A percentile compares a stretch with the other conserved stretches of the same genome.
Conservation (phyloP, 2,888 invertebrate genomes). For the Tenthredo amoena region DNA sequence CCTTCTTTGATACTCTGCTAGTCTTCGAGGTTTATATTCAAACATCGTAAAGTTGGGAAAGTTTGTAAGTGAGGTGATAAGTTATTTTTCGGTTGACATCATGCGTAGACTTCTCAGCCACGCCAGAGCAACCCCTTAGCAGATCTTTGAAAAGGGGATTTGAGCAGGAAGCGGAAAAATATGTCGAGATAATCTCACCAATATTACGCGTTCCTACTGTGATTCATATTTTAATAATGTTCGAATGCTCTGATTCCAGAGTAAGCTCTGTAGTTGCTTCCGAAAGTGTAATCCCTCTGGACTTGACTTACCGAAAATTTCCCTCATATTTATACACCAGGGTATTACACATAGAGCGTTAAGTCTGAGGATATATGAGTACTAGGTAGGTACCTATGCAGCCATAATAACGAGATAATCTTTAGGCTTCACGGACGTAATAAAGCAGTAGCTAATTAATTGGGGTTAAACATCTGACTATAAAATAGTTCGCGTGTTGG, state of each 20-base stretch:
- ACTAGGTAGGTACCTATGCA: slow-evolving; percentile 7
- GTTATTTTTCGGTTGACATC: slow-evolving; percentile 12
- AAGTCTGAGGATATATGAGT: slow-evolving; percentile 4
- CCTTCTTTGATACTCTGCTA: neutral
- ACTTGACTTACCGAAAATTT: neutral
- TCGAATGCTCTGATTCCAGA: neutral
- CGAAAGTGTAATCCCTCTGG: neutral
- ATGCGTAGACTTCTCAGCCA: neutral
- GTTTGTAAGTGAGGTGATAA: neutral
- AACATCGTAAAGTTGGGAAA: slow-evolving; percentile 7
- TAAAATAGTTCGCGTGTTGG: slow-evolving; percentile 66
- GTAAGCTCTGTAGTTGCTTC: neutral
- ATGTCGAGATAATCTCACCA: slow-evolving; percentile 23
- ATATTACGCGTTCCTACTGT: slow-evolving; percentile 7
- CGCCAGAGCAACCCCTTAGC: slow-evolving; percentile 5
- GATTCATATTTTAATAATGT: slow-evolving; percentile 13
- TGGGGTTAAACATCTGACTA: slow-evolving; percentile 65
- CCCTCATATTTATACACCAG: neutral
- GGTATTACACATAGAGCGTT: neutral
- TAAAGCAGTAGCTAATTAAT: slow-evolving; percentile 63
- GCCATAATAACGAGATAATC: slow-evolving; percentile 39
- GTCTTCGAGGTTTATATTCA: neutral
- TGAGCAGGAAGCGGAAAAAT: slow-evolving; percentile 12
- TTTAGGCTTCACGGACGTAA: slow-evolving; percentile 24
- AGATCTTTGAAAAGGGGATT: slow-evolving; percentile 27